phyloP scores from a whole-genome alignment of 2,113 vertebrate species.

The Stomatorhinus ivindoensis region DNA sequence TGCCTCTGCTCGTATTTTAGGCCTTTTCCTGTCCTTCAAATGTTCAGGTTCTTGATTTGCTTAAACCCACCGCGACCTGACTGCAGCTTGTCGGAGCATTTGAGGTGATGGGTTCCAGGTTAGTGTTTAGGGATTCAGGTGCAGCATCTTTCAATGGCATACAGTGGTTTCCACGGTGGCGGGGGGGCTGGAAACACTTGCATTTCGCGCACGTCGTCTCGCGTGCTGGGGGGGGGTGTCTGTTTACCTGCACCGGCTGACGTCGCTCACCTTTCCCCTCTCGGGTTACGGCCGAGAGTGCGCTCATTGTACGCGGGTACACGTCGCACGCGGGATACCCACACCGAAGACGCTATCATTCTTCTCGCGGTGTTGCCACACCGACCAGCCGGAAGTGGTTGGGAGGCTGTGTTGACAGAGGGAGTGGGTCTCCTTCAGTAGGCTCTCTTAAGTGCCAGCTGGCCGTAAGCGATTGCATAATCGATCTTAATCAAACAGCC shows the following conservation, averaged over 20 bases:
- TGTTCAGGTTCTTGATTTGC: background rate
- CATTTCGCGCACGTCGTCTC: background rate
- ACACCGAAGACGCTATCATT: background rate
- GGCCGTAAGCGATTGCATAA: background rate
- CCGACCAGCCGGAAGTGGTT: constrained; percentile 5
- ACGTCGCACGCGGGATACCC: background rate
- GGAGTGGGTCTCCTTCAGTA: constrained; percentile 45
- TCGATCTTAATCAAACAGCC: background rate
- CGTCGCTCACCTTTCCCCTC: background rate
- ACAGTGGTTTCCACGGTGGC: background rate
- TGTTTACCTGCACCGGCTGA: background rate
- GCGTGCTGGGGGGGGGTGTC: background rate
- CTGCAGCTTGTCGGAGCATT: background rate
- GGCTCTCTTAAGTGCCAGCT: background rate
- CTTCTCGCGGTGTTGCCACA: background rate
- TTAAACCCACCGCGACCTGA: background rate
- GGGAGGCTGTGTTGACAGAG: constrained; percentile 54
- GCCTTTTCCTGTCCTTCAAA: background rate
- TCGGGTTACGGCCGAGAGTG: background rate
- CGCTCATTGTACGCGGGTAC: background rate
- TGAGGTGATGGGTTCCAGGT: background rate
- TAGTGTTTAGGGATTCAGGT: background rate
- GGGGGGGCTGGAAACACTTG: background rate
- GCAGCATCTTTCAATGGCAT: background rate
- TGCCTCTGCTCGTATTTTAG: background rate